Evolutionary conservation across 2,113 vertebrate species (phyloP).

Genomic region (Maccullochella peelii): DNA sequence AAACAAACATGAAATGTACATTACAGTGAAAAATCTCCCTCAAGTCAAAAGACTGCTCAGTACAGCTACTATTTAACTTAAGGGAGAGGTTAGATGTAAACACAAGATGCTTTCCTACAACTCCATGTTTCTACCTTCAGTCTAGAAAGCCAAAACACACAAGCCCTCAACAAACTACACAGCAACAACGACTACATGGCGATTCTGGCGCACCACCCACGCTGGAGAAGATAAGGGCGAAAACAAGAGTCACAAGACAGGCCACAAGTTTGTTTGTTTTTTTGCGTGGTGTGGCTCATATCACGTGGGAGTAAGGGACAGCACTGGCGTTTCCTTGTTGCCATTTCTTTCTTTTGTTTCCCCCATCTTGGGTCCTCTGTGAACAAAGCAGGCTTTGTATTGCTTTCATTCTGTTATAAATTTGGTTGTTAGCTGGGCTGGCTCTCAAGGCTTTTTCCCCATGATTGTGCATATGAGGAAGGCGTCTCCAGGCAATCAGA

Average conservation of each 20-base stretch:
- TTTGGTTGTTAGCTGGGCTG: conserved; percentile 21
- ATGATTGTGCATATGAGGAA: conserved; percentile 1
- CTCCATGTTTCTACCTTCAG: not conserved
- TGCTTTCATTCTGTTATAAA: not conserved
- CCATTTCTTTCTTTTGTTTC: conserved; percentile 1
- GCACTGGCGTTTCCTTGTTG: conserved; percentile 23
- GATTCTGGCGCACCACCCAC: conserved; percentile 29
- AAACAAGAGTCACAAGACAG: conserved; percentile 59
- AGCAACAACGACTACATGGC: conserved; percentile 18
- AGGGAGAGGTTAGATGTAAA: conserved; percentile 49
- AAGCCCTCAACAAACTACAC: conserved; percentile 22
- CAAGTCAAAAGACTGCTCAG: conserved; percentile 18
- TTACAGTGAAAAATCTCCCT: conserved; percentile 47
- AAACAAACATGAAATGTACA: conserved; percentile 24
- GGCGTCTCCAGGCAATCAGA: conserved; percentile 5
- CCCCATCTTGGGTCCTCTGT: not conserved
- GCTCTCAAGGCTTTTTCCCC: not conserved
- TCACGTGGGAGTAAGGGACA: conserved; percentile 13
- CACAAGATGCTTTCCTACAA: conserved; percentile 23
- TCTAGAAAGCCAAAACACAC: conserved; percentile 31
- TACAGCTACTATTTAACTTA: not conserved
- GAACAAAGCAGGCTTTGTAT: conserved; percentile 58
- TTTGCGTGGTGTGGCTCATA: conserved; percentile 9
- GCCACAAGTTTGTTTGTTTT: conserved; percentile 7
- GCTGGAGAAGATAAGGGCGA: conserved; percentile 21